Percentiles rank a stretch among this genome's conserved stretches.
phyloP scores from a whole-genome alignment of 2,888 invertebrate genomes.

The Nephrotoma guestfalica region DNA sequence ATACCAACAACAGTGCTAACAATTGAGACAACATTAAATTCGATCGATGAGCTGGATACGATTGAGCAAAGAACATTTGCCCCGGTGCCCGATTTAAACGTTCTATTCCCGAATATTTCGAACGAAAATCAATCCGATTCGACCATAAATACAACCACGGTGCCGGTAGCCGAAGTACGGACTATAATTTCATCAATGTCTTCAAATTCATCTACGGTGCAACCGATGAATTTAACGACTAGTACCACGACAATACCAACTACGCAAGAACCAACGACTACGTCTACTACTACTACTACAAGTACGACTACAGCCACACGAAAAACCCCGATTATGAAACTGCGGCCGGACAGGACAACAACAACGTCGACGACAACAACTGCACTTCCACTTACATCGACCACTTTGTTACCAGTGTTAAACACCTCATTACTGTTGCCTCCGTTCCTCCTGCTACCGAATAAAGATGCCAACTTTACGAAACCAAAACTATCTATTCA shows the following conservation, averaged over 20 bases:
- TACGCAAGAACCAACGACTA: constrained; percentile 29
- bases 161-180: constrained; percentile 38
- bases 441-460: not conserved
- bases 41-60: not conserved
- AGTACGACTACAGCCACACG: constrained; percentile 15
- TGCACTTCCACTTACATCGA: not conserved
- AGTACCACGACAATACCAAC: constrained; percentile 22
- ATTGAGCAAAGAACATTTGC: not conserved
- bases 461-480: not conserved
- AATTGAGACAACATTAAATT: not conserved
- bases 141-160: constrained; percentile 24
- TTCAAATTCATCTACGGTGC: constrained; percentile 32
- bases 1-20: not conserved
- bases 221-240: constrained; percentile 28
- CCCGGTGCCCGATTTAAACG: not conserved
- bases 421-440: not conserved
- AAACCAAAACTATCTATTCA: not conserved
- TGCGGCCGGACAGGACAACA: not conserved
- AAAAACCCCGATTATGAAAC: constrained; percentile 16
- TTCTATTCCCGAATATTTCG: not conserved
- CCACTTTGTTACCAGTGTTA: not conserved
- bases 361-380: not conserved
- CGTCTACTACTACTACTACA: constrained; percentile 18
- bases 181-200: constrained; percentile 39
- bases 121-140: not conserved